A percentile compares a stretch with the other conserved stretches of the same genome.
phyloP scores from a whole-genome alignment of 2,888 invertebrate genomes.

The Ptycholaimellus sp. region DNA sequence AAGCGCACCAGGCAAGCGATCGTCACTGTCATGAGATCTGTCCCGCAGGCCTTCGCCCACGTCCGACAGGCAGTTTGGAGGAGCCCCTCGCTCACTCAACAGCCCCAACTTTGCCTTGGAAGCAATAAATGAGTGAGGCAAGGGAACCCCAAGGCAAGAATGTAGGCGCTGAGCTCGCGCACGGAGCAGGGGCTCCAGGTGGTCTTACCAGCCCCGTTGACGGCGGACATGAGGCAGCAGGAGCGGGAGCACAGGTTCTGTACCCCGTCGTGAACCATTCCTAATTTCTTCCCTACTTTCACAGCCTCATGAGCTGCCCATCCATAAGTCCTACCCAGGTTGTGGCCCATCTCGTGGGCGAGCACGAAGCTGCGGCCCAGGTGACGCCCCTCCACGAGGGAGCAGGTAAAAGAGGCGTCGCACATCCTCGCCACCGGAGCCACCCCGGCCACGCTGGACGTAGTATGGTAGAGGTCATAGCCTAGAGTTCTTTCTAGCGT shows the following conservation, averaged over 20 bases:
- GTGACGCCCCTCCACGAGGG: conserved; percentile 23
- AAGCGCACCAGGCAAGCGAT: too few relatives aligned
- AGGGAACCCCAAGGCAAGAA: conserved; percentile 18
- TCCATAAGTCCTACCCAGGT: conserved; percentile 7
- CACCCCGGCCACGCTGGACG: conserved; percentile 24
- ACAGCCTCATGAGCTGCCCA: background rate
- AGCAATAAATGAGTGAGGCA: background rate
- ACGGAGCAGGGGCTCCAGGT: conserved; percentile 23
- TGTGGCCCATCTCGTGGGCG: conserved; percentile 26
- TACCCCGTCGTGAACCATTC: conserved; percentile 26
- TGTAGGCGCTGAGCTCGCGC: conserved; percentile 22
- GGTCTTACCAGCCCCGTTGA: conserved; percentile 25
- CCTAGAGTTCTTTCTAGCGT: too few relatives aligned
- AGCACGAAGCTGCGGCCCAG: conserved; percentile 23
- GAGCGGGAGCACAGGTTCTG: conserved; percentile 21
- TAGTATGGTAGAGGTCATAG: conserved; percentile 25
- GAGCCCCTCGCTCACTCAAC: background rate
- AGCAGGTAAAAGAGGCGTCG: conserved; percentile 22
- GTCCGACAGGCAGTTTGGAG: conserved; percentile 4
- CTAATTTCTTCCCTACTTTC: conserved; percentile 7
- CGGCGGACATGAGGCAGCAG: conserved; percentile 24
- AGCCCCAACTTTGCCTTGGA: background rate
- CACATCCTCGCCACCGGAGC: conserved; percentile 26
- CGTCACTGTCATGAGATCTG: too few relatives aligned
- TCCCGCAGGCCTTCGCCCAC: too few relatives aligned